Percentiles rank a stretch among this genome's conserved stretches.
Conservation (phyloP, 2,797 vertebrate species). For the Cryptoprocta ferox region DNA sequence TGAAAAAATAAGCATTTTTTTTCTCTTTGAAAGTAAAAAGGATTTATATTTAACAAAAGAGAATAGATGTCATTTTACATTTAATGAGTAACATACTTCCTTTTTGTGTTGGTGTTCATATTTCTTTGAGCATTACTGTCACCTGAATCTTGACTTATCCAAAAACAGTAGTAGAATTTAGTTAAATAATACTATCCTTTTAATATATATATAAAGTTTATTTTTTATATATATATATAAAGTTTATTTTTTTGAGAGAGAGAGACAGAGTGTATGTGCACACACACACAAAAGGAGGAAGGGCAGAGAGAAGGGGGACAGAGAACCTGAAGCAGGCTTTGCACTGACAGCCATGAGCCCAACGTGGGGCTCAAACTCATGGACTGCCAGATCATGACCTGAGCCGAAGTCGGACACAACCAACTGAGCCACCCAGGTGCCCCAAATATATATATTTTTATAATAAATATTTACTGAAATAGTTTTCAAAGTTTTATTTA, state of each 20-base stretch:
- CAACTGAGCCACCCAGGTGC: too few species aligned
- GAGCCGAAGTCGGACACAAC: too few species aligned
- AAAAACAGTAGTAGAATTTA: neutral
- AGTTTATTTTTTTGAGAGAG: too few species aligned
- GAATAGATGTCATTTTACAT: neutral
- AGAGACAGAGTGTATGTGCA: too few species aligned
- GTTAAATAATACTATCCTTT: neutral
- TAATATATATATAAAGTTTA: neutral
- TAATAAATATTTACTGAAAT: neutral
- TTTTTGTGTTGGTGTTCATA: neutral
- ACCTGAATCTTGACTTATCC: neutral
- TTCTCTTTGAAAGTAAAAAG: neutral
- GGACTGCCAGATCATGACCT: too few species aligned
- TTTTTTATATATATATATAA: neutral
- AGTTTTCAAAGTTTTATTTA: neutral
- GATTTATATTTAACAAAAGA: neutral
- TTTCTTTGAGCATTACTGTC: neutral
- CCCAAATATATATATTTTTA: neutral
- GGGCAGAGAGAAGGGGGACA: too few species aligned
- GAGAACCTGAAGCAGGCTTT: too few species aligned
- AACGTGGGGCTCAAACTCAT: too few species aligned
- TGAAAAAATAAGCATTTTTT: neutral
- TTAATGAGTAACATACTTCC: neutral
- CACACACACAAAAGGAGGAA: too few species aligned
- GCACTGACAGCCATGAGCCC: too few species aligned